Conservation (phyloP, 2,888 invertebrate genomes). For the Watsonalla cultraria region DNA sequence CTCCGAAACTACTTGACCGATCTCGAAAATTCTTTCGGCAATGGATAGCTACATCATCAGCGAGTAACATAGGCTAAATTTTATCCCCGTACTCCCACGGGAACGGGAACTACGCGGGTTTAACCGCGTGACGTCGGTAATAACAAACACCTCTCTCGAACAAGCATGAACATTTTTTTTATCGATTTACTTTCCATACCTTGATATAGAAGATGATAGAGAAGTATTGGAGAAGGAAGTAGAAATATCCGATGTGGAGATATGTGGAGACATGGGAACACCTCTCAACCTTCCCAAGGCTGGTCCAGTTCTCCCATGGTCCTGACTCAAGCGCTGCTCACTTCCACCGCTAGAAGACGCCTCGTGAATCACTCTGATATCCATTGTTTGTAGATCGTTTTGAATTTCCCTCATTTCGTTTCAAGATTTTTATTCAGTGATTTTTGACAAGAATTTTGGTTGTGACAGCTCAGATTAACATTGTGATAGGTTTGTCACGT, state of each 20-base stretch:
- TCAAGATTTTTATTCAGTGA: background rate
- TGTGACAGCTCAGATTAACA: background rate
- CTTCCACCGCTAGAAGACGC: slow-evolving; percentile 6
- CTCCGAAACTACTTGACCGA: too few species aligned
- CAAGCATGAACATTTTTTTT: too few species aligned
- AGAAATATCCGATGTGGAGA: slow-evolving; percentile 11
- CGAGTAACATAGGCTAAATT: too few species aligned
- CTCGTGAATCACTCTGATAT: slow-evolving; percentile 4
- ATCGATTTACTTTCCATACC: too few species aligned
- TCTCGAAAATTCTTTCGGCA: too few species aligned
- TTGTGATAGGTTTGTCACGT: too few species aligned
- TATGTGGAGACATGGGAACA: slow-evolving; percentile 6
- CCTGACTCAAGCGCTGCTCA: background rate
- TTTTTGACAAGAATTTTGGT: slow-evolving; percentile 14
- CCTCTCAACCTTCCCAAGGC: background rate
- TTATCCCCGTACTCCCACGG: too few species aligned
- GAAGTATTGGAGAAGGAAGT: slow-evolving; percentile 18
- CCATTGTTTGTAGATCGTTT: slow-evolving; percentile 3
- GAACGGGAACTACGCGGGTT: too few species aligned
- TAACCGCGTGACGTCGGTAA: too few species aligned
- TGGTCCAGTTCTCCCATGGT: background rate
- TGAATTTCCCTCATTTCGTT: slow-evolving; percentile 6
- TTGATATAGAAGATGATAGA: slow-evolving; percentile 25
- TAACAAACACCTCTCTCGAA: too few species aligned
- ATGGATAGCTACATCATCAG: too few species aligned